A percentile compares a stretch with the other conserved stretches of the same genome.
phyloP scores from a whole-genome alignment of 2,113 vertebrate genomes.

The Pollachius pollachius region DNA sequence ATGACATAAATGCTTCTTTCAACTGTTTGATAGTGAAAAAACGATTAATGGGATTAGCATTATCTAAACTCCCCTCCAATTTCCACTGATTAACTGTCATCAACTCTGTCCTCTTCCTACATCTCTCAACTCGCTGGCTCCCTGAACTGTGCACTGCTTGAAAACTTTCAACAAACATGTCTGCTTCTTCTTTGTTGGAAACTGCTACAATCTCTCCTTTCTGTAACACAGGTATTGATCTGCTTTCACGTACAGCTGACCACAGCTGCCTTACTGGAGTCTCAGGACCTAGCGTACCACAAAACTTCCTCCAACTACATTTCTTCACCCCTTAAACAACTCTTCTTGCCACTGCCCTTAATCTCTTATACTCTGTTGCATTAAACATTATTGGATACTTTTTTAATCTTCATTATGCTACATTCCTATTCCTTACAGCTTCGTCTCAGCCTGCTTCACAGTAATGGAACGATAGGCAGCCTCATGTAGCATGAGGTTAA shows the following conservation, averaged over 20 bases:
- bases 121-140: neutral
- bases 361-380: too few species aligned
- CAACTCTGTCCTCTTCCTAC: neutral
- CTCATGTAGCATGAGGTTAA: too few species aligned
- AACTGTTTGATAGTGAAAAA: neutral
- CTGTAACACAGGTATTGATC: neutral
- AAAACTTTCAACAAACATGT: neutral
- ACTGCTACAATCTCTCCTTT: neutral
- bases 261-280: neutral
- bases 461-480: too few species aligned
- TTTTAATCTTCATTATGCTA: too few species aligned
- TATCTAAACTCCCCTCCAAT: neutral
- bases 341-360: too few species aligned
- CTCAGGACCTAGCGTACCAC: too few species aligned
- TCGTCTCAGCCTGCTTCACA: too few species aligned
- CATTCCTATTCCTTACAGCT: too few species aligned
- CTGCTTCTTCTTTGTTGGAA: neutral
- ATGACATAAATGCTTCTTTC: neutral
- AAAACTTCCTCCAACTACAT: too few species aligned
- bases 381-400: too few species aligned
- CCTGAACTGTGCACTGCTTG: neutral
- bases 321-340: too few species aligned
- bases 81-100: neutral
- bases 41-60: neutral
- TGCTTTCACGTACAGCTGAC: neutral